Base-by-base conservation (phyloP, 2,888 invertebrate genomes). In the Heliconius cydno region DNA sequence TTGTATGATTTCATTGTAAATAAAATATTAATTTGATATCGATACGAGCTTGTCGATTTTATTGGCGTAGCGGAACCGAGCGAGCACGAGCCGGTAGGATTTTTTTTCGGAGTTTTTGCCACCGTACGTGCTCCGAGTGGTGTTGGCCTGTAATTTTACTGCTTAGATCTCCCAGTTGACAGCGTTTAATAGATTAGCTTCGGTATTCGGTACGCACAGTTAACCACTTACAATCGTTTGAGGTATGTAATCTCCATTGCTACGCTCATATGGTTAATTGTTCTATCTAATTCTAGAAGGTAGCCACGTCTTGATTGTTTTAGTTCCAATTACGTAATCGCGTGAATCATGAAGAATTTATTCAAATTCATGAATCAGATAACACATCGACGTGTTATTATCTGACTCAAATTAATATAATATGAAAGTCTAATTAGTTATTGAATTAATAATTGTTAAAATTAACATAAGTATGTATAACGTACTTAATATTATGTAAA, bases 171-270 rank as follows among this genome's bases (percentile, higher is more conserved):
- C 78, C 77, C 76, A 79, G 85, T 86, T 86, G 87, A 87, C 88
- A 87, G 82, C 81, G 77, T 83, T 80, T 79, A 85, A 86, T 85
- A 85, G 85, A 88, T 88, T 87, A 85, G 86, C 86, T 84, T 82
- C 84, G 84, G 79, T 82, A 84, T 85, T 87, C 83, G 84, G 80
- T 84, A 82, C 82, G 84, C 82, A 86, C 88, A 86, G 87, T 87
- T 86, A 87, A 83, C 86, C 86, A 88, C 87, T 88, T 88, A 86
- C 81, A 85, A 82, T 83, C 85, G 19, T 57, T 67, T 70, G 71
- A 72, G 85, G 84, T 80, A 83, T 85, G 83, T 88, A 88, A 89
- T 87, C 86, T 84, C 85, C 81, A 86, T 85, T 84, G 85, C 86
- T 86, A 87, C 83, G 76, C 73, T 80, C 76, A 77, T 82, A 52